Evolutionary conservation across 2,113 vertebrate species (phyloP).

Genomic region (Brachirus orientalis): DNA sequence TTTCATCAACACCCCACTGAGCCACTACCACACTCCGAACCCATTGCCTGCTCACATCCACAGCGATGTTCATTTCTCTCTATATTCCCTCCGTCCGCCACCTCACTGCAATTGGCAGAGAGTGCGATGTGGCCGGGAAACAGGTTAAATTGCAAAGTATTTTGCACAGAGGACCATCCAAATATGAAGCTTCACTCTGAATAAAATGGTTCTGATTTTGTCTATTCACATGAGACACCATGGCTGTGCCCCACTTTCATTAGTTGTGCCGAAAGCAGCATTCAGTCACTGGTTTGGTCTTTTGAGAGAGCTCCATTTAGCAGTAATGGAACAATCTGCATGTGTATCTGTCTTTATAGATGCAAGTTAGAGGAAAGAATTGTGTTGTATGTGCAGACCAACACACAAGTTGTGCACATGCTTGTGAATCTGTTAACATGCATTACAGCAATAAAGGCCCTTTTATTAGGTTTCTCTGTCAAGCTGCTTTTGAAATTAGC

Average conservation of each 20-base stretch:
- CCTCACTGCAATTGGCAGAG: constrained; percentile 37
- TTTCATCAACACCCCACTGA: constrained; percentile 52
- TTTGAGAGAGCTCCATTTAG: constrained; percentile 60
- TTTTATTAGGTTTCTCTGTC: constrained; percentile 68
- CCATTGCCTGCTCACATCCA: constrained; percentile 26
- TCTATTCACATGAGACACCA: constrained; percentile 60
- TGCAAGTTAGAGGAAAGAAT: no score
- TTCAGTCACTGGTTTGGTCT: constrained; percentile 53
- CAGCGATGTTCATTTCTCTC: constrained; percentile 39
- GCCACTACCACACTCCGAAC: neutral
- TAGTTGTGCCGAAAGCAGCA: constrained; percentile 52
- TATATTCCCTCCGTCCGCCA: constrained; percentile 18
- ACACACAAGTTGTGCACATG: neutral
- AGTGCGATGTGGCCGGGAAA: constrained; percentile 29
- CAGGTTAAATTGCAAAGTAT: constrained; percentile 56
- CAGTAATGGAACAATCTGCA: constrained; percentile 57
- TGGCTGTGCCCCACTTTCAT: constrained; percentile 66
- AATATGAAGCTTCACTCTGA: constrained; percentile 42
- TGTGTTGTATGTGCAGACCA: no score
- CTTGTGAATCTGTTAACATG: constrained; percentile 61
- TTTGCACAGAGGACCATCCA: constrained; percentile 50
- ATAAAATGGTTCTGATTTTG: constrained; percentile 65
- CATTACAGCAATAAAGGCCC: constrained; percentile 64
- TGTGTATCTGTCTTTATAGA: constrained; percentile 3
- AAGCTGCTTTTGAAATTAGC: constrained; percentile 71